phyloP scores from a whole-genome alignment of 30 jellyfish, hydroid and myxozoan genomes.

The Nemopilema nomurai region DNA sequence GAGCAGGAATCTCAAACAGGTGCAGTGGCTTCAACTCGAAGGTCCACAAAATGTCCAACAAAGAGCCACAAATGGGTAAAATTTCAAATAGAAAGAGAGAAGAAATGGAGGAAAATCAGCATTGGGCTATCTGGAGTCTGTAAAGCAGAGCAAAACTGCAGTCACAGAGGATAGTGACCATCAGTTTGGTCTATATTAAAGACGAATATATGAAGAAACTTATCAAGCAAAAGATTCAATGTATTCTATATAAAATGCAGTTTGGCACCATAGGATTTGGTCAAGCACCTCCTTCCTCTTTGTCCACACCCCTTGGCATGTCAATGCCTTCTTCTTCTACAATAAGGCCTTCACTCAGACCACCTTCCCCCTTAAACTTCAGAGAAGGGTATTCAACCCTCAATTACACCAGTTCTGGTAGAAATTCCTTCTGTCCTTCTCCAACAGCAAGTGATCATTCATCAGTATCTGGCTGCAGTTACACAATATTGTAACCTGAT shows the following conservation, averaged over 20 bases:
- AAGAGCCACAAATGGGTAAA: not conserved
- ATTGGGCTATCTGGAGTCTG: not conserved
- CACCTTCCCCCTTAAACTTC: too few relatives aligned
- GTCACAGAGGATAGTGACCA: not conserved
- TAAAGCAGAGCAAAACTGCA: not conserved
- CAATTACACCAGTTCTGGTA: too few relatives aligned
- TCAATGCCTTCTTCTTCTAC: not conserved
- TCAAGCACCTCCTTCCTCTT: not conserved
- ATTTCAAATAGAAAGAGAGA: constrained; percentile 2
- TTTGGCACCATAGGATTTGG: not conserved
- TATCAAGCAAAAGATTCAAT: constrained; percentile 5
- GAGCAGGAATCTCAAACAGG: constrained; percentile 6
- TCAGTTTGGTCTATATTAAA: constrained; percentile 1
- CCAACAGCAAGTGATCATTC: not conserved
- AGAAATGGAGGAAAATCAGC: constrained; percentile 3
- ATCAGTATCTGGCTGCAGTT: not conserved
- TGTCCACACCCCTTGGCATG: not conserved
- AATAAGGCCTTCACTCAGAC: not conserved
- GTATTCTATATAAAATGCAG: constrained; percentile 7
- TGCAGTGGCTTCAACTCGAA: too few relatives aligned
- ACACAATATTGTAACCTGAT: not conserved
- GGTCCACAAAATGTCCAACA: not conserved
- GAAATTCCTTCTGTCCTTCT: too few relatives aligned
- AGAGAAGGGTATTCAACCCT: too few relatives aligned
- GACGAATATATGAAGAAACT: not conserved